phyloP scores from a whole-genome alignment of 2,113 vertebrate genomes.

The Stictonetta naevosa region DNA sequence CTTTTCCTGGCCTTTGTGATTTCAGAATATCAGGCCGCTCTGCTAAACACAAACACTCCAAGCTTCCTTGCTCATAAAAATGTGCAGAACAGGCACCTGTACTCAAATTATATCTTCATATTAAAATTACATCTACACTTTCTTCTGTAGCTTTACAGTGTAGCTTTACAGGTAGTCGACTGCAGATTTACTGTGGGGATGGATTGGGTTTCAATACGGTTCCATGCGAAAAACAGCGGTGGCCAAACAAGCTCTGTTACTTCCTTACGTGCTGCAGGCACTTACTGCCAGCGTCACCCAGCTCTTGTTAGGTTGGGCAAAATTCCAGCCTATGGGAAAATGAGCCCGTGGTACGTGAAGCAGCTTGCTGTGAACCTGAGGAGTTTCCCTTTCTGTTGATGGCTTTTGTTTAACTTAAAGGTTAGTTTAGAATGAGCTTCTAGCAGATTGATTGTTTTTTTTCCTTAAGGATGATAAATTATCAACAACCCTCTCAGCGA shows the following conservation, averaged over 20 bases:
- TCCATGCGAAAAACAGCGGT: background rate
- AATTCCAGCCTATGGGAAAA: background rate
- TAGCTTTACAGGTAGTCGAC: background rate
- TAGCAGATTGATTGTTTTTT: background rate
- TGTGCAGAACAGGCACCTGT: background rate
- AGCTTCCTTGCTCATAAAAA: background rate
- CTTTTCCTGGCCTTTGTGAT: background rate
- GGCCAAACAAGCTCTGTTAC: background rate
- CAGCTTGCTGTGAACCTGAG: background rate
- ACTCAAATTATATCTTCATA: fast-evolving
- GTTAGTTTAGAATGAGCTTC: background rate
- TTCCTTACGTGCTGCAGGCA: background rate
- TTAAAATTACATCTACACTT: fast-evolving
- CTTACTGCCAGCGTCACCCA: background rate
- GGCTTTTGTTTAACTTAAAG: background rate
- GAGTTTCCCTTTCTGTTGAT: background rate
- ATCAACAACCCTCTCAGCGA: background rate
- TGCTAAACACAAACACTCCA: background rate
- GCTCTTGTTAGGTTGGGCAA: background rate
- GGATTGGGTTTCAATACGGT: background rate
- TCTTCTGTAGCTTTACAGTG: background rate
- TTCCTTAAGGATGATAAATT: background rate
- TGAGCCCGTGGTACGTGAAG: background rate
- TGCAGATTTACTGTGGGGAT: background rate
- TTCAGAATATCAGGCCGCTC: background rate